Conservation (phyloP, 1,140 invertebrate genomes). For the Aporrectodea caliginosa region DNA sequence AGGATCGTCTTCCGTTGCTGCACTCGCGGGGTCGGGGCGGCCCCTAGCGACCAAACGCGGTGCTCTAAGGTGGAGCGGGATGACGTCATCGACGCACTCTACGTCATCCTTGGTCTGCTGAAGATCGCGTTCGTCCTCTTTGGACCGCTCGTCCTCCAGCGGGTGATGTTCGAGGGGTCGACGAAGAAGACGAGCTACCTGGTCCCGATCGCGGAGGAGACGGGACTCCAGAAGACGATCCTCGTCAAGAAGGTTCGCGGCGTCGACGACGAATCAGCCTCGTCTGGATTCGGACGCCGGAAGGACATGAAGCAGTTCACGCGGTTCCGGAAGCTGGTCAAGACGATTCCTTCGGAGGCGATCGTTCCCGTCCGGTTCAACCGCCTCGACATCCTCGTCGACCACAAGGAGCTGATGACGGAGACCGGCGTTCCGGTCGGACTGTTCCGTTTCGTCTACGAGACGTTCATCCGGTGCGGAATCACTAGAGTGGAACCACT, state of each 20-base stretch:
- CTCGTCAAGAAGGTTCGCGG: conserved; percentile 15
- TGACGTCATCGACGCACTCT: conserved; percentile 1
- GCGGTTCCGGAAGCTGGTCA: conserved; percentile 29
- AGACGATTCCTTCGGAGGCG: conserved; percentile 28
- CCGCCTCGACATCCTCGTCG: conserved; percentile 26
- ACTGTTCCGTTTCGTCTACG: conserved; percentile 24
- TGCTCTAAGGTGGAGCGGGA: neutral
- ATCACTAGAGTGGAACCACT: conserved; percentile 21
- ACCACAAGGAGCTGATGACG: conserved; percentile 28
- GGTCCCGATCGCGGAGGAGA: neutral
- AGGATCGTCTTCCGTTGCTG: neutral
- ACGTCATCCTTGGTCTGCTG: neutral
- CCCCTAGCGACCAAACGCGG: neutral
- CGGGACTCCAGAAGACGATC: conserved; percentile 20
- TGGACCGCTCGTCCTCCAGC: conserved; percentile 9
- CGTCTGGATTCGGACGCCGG: neutral
- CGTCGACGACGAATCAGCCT: neutral
- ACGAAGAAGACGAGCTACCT: conserved; percentile 14
- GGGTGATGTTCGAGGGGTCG: conserved; percentile 10
- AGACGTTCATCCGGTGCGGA: conserved; percentile 26
- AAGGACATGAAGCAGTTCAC: conserved; percentile 28
- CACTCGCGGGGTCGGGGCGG: neutral
- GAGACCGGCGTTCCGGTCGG: conserved; percentile 25
- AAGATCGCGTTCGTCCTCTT: conserved; percentile 17
- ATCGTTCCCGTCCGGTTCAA: conserved; percentile 30